Base-by-base conservation (phyloP, 2,113 vertebrate species). In the Muntiacus muntjak region DNA sequence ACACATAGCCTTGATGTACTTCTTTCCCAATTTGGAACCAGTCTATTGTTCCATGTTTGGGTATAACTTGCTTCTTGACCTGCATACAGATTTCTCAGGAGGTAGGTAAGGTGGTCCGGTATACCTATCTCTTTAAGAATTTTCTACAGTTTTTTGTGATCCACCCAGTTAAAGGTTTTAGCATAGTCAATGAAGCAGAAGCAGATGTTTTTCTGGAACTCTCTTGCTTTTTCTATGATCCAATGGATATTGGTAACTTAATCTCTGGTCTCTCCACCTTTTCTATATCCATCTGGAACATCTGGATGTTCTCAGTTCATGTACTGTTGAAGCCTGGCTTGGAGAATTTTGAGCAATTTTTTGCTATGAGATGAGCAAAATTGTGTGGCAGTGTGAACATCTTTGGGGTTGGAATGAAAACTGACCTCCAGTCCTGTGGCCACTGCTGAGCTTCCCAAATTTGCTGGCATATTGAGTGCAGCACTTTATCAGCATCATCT, bases 401-500 rank as follows among this genome's bases (percentile, higher is more conserved):
- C 64, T n/a, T 67, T 67, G 33, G 33, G 64, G n/a, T 19, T 67
- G 33, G 33, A 67, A 67, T 67, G 64, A n/a, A 67, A 67, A 67
- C 33, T n/a, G 64, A 67, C 1, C 16, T 67, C 64, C 16, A 19
- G n/a, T n/a, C 8, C 64, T 67, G 8, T 67, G 33, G 64, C 9
- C 64, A n/a, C 16, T 10, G 64, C 64, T 67, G 1, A 67, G 33
- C 19, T 67, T 67, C 1, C 33, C 64, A n/a, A 67, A 67, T 67
- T n/a, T 67, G 7, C 64, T 67, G 33, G 64, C 8, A n/a, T n/a
- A 36, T n/a, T 67, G 8, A 67, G 33, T 67, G 16, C 16, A 67
- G 8, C 4, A 67, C 64, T n/a, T 67, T n/a, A n/a, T 19, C 64
- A 67, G 8, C 0, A 0, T n/a, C 16, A 19, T n/a, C 4, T 67